These are phyloP conservation scores for Aegithalos caudatus DNA, from an alignment of 2,113 vertebrate species.

Conservation along the genomic window DNA sequence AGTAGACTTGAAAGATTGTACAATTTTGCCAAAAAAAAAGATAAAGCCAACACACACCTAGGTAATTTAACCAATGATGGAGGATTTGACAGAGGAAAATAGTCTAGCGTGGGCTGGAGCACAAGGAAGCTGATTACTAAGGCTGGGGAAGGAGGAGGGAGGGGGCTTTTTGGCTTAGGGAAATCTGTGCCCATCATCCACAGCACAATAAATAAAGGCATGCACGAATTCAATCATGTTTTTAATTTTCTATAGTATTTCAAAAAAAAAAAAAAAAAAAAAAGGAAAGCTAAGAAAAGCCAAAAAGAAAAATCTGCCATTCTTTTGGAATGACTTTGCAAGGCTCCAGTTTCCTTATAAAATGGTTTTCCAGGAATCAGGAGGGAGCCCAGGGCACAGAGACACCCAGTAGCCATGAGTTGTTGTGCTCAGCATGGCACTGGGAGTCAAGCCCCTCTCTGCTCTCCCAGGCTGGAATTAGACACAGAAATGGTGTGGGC, in stretches of 20 bases:
- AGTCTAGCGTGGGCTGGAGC: conserved; percentile 50
- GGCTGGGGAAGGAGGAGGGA: conserved; percentile 50
- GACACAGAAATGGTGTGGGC: neutral
- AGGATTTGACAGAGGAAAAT: conserved; percentile 51
- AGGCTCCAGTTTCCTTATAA: neutral
- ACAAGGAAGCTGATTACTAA: conserved; percentile 58
- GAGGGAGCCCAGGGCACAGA: neutral
- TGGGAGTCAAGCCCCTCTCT: neutral
- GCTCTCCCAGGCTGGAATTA: neutral
- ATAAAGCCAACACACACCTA: conserved; percentile 35
- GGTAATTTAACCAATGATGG: conserved; percentile 34
- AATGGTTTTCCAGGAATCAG: neutral
- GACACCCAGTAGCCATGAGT: neutral
- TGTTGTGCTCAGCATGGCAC: neutral
- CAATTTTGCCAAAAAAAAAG: neutral
- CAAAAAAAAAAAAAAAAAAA: neutral
- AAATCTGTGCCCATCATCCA: conserved; percentile 51
- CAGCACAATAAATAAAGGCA: conserved; percentile 54
- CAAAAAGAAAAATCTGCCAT: neutral
- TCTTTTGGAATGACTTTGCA: neutral
- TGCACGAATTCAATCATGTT: conserved; percentile 9
- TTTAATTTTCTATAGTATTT: conserved; percentile 6
- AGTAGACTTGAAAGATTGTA: neutral
- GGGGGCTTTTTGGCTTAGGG: conserved; percentile 54
- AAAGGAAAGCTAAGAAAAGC: neutral